Conservation (phyloP, 2,888 invertebrate species). For the Pristionchus fissidentatus region DNA sequence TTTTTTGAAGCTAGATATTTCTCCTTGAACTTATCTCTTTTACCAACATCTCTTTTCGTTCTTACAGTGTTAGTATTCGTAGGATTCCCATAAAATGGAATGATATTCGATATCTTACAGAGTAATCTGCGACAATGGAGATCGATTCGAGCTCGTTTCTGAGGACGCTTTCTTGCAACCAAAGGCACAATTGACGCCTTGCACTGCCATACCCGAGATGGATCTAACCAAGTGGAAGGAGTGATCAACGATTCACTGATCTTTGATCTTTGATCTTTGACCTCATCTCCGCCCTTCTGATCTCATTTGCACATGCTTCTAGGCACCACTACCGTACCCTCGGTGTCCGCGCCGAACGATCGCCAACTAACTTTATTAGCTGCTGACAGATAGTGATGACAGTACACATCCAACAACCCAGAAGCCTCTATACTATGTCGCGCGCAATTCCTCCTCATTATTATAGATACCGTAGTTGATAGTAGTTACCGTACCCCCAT, state of each 20-base stretch:
- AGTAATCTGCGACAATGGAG: conserved; percentile 86
- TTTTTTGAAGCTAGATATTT: too few relatives aligned
- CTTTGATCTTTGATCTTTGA: conserved; percentile 39
- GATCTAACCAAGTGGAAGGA: conserved; percentile 73
- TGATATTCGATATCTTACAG: conserved; percentile 77
- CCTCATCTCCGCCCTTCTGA: conserved; percentile 33
- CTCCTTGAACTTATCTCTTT: too few relatives aligned
- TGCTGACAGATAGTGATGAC: conserved; percentile 41
- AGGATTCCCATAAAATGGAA: too few relatives aligned
- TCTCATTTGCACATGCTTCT: background rate
- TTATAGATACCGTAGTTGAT: conserved; percentile 27
- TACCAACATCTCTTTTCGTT: too few relatives aligned
- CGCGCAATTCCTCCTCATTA: conserved; percentile 17
- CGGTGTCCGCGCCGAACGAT: background rate
- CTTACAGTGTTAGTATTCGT: too few relatives aligned
- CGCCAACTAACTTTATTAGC: conserved; percentile 29
- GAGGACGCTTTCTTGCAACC: conserved; percentile 66
- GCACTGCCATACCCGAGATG: conserved; percentile 67
- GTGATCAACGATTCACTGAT: conserved; percentile 45
- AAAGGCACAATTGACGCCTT: conserved; percentile 65
- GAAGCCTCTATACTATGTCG: conserved; percentile 33
- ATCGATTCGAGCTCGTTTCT: conserved; percentile 62
- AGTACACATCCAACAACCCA: background rate
- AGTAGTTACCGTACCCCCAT: background rate
- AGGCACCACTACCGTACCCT: background rate